Conservation (phyloP, 2,888 invertebrate species). For the Andrena haemorrhoa region DNA sequence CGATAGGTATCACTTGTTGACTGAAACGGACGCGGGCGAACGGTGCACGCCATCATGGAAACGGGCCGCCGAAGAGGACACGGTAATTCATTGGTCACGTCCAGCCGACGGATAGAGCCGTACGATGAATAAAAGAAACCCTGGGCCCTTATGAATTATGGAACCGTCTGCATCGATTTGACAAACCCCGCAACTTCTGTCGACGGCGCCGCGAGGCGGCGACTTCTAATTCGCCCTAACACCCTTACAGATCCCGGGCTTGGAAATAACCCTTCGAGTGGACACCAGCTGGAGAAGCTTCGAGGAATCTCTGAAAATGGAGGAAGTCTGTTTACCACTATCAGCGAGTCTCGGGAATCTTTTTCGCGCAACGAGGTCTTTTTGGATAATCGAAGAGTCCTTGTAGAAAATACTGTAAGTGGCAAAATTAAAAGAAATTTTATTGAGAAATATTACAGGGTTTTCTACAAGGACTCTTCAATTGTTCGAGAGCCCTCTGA, state of each 20-base stretch:
- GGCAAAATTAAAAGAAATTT: not conserved
- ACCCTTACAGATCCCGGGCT: constrained; percentile 27
- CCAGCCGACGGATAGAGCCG: constrained; percentile 57
- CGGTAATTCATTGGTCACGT: constrained; percentile 63
- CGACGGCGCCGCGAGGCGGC: constrained; percentile 8
- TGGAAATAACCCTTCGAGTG: not conserved
- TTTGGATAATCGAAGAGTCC: too few species aligned
- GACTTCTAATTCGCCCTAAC: constrained; percentile 31
- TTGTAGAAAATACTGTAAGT: too few species aligned
- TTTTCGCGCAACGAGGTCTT: not conserved
- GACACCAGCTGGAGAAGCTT: not conserved
- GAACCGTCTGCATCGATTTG: constrained; percentile 53
- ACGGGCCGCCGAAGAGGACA: constrained; percentile 38
- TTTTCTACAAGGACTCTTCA: too few species aligned
- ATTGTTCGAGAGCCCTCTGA: too few species aligned
- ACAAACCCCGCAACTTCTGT: constrained; percentile 51
- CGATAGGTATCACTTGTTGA: constrained; percentile 72
- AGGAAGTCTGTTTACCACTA: too few species aligned
- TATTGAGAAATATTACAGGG: not conserved
- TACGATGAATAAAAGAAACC: constrained; percentile 70
- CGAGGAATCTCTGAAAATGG: too few species aligned
- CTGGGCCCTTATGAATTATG: constrained; percentile 66
- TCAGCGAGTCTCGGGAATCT: not conserved
- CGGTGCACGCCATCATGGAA: constrained; percentile 55
- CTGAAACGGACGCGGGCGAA: constrained; percentile 49